Conservation (phyloP, 2,888 invertebrate genomes). For the Limnephilus marmoratus region DNA sequence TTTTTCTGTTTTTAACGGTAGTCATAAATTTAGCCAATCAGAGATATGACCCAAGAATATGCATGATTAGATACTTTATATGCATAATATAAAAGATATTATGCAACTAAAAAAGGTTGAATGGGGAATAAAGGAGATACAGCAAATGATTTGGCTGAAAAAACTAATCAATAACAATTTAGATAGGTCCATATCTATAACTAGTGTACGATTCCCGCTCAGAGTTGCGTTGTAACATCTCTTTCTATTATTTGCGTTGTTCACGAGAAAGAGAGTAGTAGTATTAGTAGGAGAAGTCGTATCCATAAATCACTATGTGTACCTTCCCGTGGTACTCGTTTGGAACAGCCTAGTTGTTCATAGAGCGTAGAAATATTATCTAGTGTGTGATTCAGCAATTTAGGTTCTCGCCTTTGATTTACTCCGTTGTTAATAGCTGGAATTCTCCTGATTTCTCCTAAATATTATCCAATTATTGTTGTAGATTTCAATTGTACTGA, state of each 20-base stretch:
- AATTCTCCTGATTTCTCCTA: not conserved
- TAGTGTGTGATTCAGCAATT: not conserved
- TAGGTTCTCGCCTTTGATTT: not conserved
- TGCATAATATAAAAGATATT: not conserved
- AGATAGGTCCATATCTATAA: not conserved
- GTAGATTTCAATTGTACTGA: not conserved
- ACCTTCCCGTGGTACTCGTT: not conserved
- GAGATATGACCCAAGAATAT: not conserved
- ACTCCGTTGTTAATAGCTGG: not conserved
- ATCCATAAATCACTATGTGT: not conserved
- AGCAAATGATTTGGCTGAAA: not conserved
- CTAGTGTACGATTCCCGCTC: not conserved
- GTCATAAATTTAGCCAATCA: too few species aligned
- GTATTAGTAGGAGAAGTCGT: not conserved
- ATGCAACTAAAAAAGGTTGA: not conserved
- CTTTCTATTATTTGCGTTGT: not conserved
- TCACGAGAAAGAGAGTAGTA: not conserved
- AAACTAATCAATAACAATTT: not conserved
- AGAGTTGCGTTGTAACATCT: not conserved
- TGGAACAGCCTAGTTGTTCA: not conserved
- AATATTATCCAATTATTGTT: not conserved
- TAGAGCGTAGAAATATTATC: conserved; percentile 2
- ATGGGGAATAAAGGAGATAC: not conserved
- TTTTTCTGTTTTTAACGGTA: not conserved
- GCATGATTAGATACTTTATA: not conserved